A percentile compares a stretch with the other conserved stretches of the same genome.
Evolutionary conservation across 2,113 vertebrate species (phyloP).

Genomic region (Cygnus atratus): DNA sequence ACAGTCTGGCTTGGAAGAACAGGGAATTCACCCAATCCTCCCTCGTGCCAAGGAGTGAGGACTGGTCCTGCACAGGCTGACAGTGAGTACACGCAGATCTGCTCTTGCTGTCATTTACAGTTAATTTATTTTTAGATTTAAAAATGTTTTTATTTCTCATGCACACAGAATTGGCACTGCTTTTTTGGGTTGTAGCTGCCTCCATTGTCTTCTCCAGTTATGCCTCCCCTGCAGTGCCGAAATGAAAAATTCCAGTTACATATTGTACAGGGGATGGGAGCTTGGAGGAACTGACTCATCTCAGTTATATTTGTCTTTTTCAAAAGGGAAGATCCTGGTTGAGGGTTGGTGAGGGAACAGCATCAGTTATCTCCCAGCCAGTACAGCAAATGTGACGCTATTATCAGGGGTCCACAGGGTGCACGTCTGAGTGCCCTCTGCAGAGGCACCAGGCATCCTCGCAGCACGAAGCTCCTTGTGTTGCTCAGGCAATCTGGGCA

Average conservation of each 20-base stretch:
- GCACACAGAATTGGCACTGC: constrained; percentile 5
- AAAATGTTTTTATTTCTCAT: constrained; percentile 18
- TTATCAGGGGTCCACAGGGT: background rate
- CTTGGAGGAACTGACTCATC: constrained; percentile 63
- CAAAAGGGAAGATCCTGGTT: background rate
- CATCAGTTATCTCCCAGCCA: background rate
- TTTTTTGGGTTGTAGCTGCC: constrained; percentile 1
- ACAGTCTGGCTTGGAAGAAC: background rate
- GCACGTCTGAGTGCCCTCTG: rapidly evolving
- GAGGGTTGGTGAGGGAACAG: background rate
- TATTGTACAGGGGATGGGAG: background rate
- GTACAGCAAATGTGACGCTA: rapidly evolving
- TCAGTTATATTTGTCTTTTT: background rate
- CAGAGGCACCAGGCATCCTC: rapidly evolving
- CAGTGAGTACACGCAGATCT: background rate
- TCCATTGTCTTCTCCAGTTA: constrained; percentile 54
- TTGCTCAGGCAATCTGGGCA: background rate
- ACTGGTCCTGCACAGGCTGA: background rate
- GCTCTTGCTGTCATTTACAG: background rate
- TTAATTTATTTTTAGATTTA: constrained; percentile 41
- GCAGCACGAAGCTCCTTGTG: background rate
- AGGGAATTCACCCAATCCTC: background rate
- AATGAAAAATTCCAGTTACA: constrained; percentile 40
- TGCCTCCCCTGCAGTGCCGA: constrained; percentile 49
- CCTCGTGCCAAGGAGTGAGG: background rate